Conservation (phyloP, 37 sponge, comb jelly and placozoan genomes). For the Ianthella basta region DNA sequence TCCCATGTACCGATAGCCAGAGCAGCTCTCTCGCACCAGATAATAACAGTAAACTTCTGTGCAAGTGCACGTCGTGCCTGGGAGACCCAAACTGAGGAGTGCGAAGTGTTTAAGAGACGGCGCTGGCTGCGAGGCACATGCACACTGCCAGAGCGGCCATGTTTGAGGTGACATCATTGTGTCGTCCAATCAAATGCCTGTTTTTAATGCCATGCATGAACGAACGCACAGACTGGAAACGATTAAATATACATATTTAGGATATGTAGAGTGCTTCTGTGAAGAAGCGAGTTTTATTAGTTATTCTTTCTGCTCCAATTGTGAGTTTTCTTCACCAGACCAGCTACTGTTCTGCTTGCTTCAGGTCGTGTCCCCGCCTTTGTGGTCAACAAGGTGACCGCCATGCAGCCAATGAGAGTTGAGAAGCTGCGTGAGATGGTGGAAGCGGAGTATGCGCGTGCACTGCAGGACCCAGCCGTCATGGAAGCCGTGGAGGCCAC, state of each 20-base stretch:
- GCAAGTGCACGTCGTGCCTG: too few species aligned
- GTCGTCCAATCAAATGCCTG: background rate
- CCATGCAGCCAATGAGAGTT: slow-evolving; percentile 78
- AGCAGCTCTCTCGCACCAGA: too few species aligned
- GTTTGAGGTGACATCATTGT: too few species aligned
- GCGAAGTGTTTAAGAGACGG: too few species aligned
- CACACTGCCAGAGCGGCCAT: too few species aligned
- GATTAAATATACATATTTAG: too few species aligned
- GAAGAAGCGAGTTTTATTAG: background rate
- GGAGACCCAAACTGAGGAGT: too few species aligned
- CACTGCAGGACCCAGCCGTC: slow-evolving; percentile 18
- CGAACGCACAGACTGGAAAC: too few species aligned
- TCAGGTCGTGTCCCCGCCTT: slow-evolving; percentile 63
- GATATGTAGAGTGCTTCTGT: background rate
- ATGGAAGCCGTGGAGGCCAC: slow-evolving; percentile 25
- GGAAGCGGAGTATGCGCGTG: slow-evolving; percentile 40
- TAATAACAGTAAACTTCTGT: too few species aligned
- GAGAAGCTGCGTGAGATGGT: slow-evolving; percentile 45
- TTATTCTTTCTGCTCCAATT: background rate
- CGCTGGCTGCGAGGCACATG: too few species aligned
- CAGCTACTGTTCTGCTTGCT: too few species aligned
- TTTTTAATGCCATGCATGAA: background rate
- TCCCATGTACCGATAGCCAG: too few species aligned
- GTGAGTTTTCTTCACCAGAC: background rate
- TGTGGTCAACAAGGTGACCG: slow-evolving; percentile 68